Conservation (phyloP, 2,888 invertebrate species). For the Drosophila quinaria region DNA sequence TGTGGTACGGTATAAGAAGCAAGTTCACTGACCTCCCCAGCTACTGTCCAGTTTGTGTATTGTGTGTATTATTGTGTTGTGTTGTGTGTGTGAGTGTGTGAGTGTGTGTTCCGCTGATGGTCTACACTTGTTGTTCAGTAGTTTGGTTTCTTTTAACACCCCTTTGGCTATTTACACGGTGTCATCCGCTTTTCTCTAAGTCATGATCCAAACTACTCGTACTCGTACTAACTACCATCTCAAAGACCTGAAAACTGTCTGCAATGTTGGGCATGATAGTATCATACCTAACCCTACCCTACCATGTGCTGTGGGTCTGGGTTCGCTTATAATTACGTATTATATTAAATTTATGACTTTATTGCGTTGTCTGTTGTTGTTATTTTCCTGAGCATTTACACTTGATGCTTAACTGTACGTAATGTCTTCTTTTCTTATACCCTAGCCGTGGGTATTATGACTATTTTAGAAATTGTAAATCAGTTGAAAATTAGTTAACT, state of each 20-base stretch:
- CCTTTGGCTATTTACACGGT: constrained; percentile 61
- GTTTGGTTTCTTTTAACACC: constrained; percentile 48
- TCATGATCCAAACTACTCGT: constrained; percentile 54
- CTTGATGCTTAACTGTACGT: constrained; percentile 54
- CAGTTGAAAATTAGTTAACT: neutral
- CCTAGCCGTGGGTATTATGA: neutral
- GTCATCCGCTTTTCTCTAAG: constrained; percentile 68
- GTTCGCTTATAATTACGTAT: constrained; percentile 64
- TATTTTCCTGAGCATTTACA: constrained; percentile 42
- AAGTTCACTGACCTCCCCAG: constrained; percentile 55
- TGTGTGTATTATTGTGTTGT: constrained; percentile 33
- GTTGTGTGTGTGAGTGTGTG: constrained; percentile 7
- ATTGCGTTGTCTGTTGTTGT: constrained; percentile 12
- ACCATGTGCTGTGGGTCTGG: constrained; percentile 11
- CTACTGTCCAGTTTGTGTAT: constrained; percentile 54
- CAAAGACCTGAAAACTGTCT: constrained; percentile 13
- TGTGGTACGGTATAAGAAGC: constrained; percentile 4
- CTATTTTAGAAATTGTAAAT: neutral
- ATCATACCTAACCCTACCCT: constrained; percentile 6
- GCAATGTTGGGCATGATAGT: neutral
- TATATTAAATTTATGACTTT: constrained; percentile 58
- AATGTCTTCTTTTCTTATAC: constrained; percentile 42
- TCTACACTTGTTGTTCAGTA: constrained; percentile 71
- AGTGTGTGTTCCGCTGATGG: constrained; percentile 35
- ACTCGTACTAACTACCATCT: constrained; percentile 34